Evolutionary conservation across 2,888 invertebrate species (phyloP).

Genomic region (Dendrolimus pini): DNA sequence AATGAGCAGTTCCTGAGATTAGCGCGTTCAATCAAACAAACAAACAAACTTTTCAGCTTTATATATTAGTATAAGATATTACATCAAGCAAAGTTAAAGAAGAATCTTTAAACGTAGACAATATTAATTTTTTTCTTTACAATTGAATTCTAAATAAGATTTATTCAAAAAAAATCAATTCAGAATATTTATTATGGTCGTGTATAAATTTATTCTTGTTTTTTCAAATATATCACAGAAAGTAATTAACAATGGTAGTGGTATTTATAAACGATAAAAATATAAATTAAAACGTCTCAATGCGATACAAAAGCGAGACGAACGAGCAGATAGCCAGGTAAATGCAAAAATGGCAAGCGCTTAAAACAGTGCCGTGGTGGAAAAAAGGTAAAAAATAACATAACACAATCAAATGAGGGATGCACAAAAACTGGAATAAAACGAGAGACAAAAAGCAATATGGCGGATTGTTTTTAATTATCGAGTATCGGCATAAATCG

Average conservation of each 20-base stretch:
- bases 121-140: too few species aligned
- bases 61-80: too few species aligned
- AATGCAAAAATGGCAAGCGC: constrained; percentile 48
- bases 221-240: too few species aligned
- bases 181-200: too few species aligned
- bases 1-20: too few species aligned
- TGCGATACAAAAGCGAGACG: constrained; percentile 41
- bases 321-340: constrained; percentile 49
- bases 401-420: constrained; percentile 74
- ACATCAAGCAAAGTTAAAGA: too few species aligned
- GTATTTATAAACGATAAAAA: constrained; percentile 34
- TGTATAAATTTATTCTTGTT: too few species aligned
- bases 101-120: too few species aligned
- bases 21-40: too few species aligned
- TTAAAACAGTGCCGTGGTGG: constrained; percentile 39
- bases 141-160: too few species aligned
- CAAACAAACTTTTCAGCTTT: too few species aligned
- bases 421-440: constrained; percentile 71
- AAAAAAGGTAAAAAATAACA: constrained; percentile 46
- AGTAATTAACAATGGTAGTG: constrained; percentile 2
- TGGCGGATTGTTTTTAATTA: constrained; percentile 78
- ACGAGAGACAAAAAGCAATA: constrained; percentile 67
- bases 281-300: constrained; percentile 70
- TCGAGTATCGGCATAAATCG: constrained; percentile 77
- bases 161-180: too few species aligned